Base-by-base conservation (phyloP, 2,888 invertebrate species). In the Slavum lentiscoides region DNA sequence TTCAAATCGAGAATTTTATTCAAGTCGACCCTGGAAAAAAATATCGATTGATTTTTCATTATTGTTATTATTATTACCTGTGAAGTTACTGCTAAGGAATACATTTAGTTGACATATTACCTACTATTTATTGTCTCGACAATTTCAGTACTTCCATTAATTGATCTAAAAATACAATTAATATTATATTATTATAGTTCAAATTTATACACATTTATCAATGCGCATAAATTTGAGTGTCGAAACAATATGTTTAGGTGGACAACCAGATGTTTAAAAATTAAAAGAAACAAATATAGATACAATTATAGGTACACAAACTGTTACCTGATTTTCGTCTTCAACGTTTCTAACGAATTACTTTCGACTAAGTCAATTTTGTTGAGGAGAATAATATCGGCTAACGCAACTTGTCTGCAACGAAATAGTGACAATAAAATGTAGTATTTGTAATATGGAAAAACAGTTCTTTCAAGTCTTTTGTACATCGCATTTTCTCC, bases 371-470 rank as follows among this genome's bases (percentile, higher is more conserved):
- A 85, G 84, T 89, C 89, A 53, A 85, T 86, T 85, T 89, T 89
- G 84, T 89, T 89, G n/a, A 89, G 82, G 61, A 89, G 85, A 23
- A 89, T 86, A 19, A 89, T 86, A 85, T 89, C 89, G 43, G 88
- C 89, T 74, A 89, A 84, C 0, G 89, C 89, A 59, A 89, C 86
- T 85, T 89, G 89, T 84, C 89, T 88, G 82, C 11, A 84, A 84
- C 21, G 67, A 82, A 73, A 67, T 39, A 9, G 11, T 15, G 30
- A 30, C 30, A 30, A 4, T 30, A 30, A 30, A 30, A 30, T 30
- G 19, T 53, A 81, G 49, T 49, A 49, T 49, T 49, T 49, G 21
- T 43, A 73, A 6, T 21, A 17, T 23, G 43, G 17, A 30, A 58
- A 23, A 61, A 43, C 11, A 23, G 11, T 73, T 61, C 72, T 43